phyloP scores from a whole-genome alignment of 2,888 invertebrate species.

The Tholera decimalis region DNA sequence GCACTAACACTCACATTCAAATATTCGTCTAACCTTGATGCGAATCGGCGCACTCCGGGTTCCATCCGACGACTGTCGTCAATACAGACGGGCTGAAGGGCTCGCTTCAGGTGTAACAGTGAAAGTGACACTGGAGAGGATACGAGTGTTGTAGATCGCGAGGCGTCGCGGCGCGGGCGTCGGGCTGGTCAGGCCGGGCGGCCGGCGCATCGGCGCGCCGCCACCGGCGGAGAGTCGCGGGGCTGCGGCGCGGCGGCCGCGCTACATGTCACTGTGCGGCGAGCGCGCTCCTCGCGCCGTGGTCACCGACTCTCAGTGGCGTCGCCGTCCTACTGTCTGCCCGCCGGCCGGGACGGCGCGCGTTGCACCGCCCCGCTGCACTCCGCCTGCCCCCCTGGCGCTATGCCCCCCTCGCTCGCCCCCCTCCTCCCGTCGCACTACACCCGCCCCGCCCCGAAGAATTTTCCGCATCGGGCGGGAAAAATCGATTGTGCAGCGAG shows the following conservation, averaged over 20 bases:
- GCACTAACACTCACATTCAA: slow-evolving; percentile 90
- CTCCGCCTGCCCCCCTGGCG: slow-evolving; percentile 88
- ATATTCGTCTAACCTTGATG: slow-evolving; percentile 91
- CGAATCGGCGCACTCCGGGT: slow-evolving; percentile 91
- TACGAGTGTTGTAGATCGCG: slow-evolving; percentile 68
- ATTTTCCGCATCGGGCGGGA: slow-evolving; percentile 92
- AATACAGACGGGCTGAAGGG: slow-evolving; percentile 87
- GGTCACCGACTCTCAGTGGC: slow-evolving; percentile 91
- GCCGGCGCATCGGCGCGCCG: slow-evolving; percentile 89
- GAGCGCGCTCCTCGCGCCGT: slow-evolving; percentile 90
- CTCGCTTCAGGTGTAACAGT: slow-evolving; percentile 86
- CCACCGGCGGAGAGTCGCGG: slow-evolving; percentile 86
- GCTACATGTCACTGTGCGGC: slow-evolving; percentile 90
- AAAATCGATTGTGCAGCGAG: slow-evolving; percentile 92
- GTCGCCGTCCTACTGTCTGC: slow-evolving; percentile 91
- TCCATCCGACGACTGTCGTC: slow-evolving; percentile 90
- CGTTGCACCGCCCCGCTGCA: slow-evolving; percentile 91
- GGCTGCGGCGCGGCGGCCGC: slow-evolving; percentile 89
- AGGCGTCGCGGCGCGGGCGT: slow-evolving; percentile 80
- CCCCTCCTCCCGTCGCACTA: slow-evolving; percentile 79
- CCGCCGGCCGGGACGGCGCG: slow-evolving; percentile 87
- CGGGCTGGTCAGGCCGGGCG: slow-evolving; percentile 83
- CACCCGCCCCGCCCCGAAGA: slow-evolving; percentile 90
- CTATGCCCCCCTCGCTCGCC: slow-evolving; percentile 77
- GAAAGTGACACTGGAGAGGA: slow-evolving; percentile 78